Percentiles rank a stretch among this genome's conserved stretches.
Evolutionary conservation across 2,888 invertebrate genomes (phyloP).

Genomic region (Adelphocoris suturalis): DNA sequence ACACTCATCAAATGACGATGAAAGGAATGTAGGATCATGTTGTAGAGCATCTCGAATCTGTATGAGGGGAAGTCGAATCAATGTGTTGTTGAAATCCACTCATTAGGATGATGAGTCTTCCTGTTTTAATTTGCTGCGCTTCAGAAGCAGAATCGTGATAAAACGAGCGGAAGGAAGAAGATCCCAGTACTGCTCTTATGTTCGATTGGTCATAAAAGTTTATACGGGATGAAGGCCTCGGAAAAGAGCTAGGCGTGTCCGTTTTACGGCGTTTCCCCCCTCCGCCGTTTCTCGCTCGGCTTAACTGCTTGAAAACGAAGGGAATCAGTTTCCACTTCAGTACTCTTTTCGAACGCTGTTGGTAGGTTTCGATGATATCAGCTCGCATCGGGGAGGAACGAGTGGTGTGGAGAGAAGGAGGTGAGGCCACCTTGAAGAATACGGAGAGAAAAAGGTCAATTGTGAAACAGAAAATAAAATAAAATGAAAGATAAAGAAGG

Average conservation of each 20-base stretch:
- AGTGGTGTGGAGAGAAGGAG: neutral
- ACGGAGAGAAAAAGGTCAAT: neutral
- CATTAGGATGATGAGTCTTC: too few relatives aligned
- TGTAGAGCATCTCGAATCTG: too few relatives aligned
- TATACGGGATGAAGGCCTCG: conserved; percentile 18
- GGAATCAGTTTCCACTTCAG: conserved; percentile 53
- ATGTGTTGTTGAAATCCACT: too few relatives aligned
- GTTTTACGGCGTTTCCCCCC: conserved; percentile 22
- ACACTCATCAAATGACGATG: too few relatives aligned
- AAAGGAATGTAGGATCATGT: too few relatives aligned
- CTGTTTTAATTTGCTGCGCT: too few relatives aligned
- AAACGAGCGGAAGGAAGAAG: neutral
- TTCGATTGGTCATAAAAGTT: conserved; percentile 26
- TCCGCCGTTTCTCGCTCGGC: conserved; percentile 24
- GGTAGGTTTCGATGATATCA: conserved; percentile 57
- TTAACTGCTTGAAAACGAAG: conserved; percentile 60
- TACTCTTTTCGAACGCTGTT: neutral
- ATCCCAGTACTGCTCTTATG: neutral
- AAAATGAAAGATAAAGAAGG: conserved; percentile 19
- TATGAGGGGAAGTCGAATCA: too few relatives aligned
- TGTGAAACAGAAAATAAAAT: neutral
- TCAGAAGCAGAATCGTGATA: too few relatives aligned
- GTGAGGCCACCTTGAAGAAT: neutral
- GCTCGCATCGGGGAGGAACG: neutral
- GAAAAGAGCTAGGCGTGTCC: neutral